phyloP scores from a whole-genome alignment of 2,888 invertebrate species.

The Nymphalis polychloros region DNA sequence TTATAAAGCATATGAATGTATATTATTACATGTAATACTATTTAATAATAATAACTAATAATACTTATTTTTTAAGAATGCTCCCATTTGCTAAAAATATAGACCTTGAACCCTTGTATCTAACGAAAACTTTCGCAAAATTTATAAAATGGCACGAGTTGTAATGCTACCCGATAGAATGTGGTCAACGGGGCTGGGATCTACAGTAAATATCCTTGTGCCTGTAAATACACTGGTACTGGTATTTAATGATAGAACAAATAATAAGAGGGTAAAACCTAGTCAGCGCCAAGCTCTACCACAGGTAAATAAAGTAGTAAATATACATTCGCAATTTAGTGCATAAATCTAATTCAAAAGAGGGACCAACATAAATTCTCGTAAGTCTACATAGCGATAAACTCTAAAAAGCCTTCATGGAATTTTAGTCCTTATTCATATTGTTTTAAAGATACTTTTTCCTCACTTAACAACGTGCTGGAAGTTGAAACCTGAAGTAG shows the following conservation, averaged over 20 bases:
- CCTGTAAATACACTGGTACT: not conserved
- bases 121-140: too few relatives aligned
- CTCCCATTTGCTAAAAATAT: too few relatives aligned
- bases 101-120: too few relatives aligned
- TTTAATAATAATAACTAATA: too few relatives aligned
- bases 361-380: slow-evolving; percentile 26
- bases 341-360: slow-evolving; percentile 22
- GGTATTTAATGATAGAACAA: not conserved
- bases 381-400: slow-evolving; percentile 8
- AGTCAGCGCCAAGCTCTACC: not conserved
- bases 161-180: too few relatives aligned
- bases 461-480: slow-evolving; percentile 4
- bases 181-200: too few relatives aligned
- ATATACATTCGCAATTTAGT: not conserved
- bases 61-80: too few relatives aligned
- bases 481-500: slow-evolving; percentile 28
- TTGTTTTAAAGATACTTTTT: slow-evolving; percentile 8
- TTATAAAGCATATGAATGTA: too few relatives aligned
- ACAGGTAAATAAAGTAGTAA: not conserved
- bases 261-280: not conserved
- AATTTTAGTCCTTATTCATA: slow-evolving; percentile 12
- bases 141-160: too few relatives aligned
- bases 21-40: too few relatives aligned
- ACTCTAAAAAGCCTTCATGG: slow-evolving; percentile 3
- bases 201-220: too few relatives aligned